Conservation (phyloP, 2,888 invertebrate genomes). For the Lymantria monacha region DNA sequence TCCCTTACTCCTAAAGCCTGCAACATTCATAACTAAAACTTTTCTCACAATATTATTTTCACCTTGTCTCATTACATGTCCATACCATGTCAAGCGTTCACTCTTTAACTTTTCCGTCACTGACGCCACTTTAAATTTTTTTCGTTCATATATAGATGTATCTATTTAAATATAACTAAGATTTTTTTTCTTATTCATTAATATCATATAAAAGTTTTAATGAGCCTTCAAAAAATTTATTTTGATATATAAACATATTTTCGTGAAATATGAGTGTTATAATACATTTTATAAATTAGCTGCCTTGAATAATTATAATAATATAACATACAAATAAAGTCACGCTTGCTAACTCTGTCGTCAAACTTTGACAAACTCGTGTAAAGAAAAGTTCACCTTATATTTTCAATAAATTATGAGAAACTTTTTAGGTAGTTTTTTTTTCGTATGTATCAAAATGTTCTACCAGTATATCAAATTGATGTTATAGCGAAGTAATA, state of each 20-base stretch:
- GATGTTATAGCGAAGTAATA: not conserved
- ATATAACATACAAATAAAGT: not conserved
- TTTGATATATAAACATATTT: not conserved
- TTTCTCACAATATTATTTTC: too few species aligned
- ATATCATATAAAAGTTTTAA: too few species aligned
- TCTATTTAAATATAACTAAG: too few species aligned
- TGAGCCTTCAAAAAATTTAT: too few species aligned
- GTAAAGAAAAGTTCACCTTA: conserved; percentile 13
- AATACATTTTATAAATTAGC: not conserved
- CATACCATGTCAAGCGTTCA: too few species aligned
- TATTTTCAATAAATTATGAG: conserved; percentile 23
- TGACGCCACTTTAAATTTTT: too few species aligned
- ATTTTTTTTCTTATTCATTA: too few species aligned
- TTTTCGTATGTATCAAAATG: not conserved
- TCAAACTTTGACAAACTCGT: conserved; percentile 13
- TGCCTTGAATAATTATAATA: not conserved
- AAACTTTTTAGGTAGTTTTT: conserved; percentile 6
- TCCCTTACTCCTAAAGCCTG: too few species aligned
- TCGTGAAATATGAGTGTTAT: not conserved
- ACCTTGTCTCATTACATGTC: too few species aligned
- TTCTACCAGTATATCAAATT: conserved; percentile 5
- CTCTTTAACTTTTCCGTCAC: too few species aligned
- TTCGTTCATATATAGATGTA: too few species aligned
- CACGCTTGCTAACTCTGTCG: not conserved
- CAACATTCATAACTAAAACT: too few species aligned